Base-by-base conservation (phyloP, 1,140 invertebrate genomes). In the Geopemphigus sp. region DNA sequence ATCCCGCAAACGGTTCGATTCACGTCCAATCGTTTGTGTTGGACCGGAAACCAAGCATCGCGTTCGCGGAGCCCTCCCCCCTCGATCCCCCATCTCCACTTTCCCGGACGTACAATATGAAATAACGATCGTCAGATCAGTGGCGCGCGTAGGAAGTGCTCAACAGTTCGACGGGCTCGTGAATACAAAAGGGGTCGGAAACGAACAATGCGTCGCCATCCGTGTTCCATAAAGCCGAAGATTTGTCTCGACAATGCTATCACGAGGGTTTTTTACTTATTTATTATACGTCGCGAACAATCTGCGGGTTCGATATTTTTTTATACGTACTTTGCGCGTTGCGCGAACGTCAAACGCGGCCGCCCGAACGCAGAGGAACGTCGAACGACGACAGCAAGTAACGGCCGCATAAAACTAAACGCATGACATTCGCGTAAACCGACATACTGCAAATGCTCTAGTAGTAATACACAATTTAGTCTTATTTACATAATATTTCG, bases 161-260 rank as follows among this genome's bases (percentile, higher is more conserved):
- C 24, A 54, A 72, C 24, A 29, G 47, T 24, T 72, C 50, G 53
- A 72, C 47, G 68, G 24, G 2, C 17, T 70, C 11, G 17, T 29
- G 17, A 72, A 72, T 47, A 54, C 47, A 54, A 53, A 72, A 54
- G 22, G 22, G 45, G 64, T 54, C 26, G 68, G 47, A 72, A 72
- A 72, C 29, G 47, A 45, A 72, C 68, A 72, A 72, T 72, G 47
- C 11, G 11, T 54, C 29, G 68, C 26, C 68, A 72, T 72, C 68
- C 19, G 19, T 29, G 47, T 54, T 54, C 50, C 11, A 72, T 72
- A 54, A 72, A 54, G n/a, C 24, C 26, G 24, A 54, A 72, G 47
- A 68, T 72, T 72, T 72, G 68, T 72, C 24, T 54, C 17, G 24
- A 72, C 47, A 72, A 29, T 53, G 4, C 68, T 17, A 54, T 72